Evolutionary conservation across 1,140 invertebrate genomes (phyloP).

Genomic region (Psix sp.): DNA sequence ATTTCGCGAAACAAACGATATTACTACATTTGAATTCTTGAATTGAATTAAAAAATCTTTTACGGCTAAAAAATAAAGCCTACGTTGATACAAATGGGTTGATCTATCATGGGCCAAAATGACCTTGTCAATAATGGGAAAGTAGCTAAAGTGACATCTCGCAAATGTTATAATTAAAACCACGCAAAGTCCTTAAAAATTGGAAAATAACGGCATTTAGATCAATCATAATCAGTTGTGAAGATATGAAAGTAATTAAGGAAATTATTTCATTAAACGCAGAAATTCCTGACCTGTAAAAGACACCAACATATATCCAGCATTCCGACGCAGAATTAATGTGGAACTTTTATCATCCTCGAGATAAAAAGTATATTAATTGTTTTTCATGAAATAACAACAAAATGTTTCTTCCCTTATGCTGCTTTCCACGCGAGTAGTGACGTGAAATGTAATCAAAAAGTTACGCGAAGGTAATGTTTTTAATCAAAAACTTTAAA

Average conservation of each 20-base stretch:
- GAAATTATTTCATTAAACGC: conserved; percentile 30
- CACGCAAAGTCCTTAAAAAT: too few relatives aligned
- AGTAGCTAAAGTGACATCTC: too few relatives aligned
- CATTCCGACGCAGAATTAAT: conserved; percentile 25
- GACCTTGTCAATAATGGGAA: too few relatives aligned
- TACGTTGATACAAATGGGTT: too few relatives aligned
- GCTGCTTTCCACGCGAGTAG: neutral
- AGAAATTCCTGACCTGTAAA: conserved; percentile 31
- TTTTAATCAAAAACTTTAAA: conserved; percentile 7
- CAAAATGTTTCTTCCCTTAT: neutral
- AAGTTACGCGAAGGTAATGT: neutral
- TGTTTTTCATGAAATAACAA: conserved; percentile 22
- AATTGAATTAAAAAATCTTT: conserved; percentile 23
- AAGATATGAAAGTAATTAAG: conserved; percentile 39
- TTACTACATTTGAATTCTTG: conserved; percentile 35
- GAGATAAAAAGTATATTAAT: conserved; percentile 17
- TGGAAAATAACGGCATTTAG: conserved; percentile 4
- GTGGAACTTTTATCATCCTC: conserved; percentile 2
- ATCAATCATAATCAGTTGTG: conserved; percentile 33
- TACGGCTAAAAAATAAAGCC: neutral
- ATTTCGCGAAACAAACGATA: conserved; percentile 49
- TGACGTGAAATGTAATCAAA: conserved; percentile 4
- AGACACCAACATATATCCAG: conserved; percentile 25
- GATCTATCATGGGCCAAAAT: too few relatives aligned
- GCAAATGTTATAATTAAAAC: too few relatives aligned